Evolutionary conservation across 2,797 vertebrate species (phyloP).

Genomic region (Siniperca obscura): DNA sequence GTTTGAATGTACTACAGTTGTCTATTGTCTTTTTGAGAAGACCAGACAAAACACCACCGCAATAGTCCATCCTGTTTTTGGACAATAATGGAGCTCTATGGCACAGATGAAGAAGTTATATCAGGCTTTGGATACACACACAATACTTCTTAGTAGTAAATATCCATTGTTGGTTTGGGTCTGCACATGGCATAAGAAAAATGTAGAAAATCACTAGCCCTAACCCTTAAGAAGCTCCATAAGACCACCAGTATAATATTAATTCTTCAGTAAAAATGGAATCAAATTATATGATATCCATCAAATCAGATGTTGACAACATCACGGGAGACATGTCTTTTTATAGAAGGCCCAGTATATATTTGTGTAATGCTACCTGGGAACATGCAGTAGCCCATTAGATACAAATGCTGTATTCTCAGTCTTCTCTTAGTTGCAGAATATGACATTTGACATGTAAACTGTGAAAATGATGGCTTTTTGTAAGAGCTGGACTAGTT

Average conservation of each 20-base stretch:
- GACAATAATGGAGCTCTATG: too few relatives aligned
- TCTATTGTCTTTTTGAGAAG: too few relatives aligned
- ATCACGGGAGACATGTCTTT: background rate
- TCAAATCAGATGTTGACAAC: background rate
- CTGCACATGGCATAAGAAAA: background rate
- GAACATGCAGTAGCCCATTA: background rate
- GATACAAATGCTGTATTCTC: background rate
- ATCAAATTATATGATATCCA: background rate
- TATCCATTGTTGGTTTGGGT: too few relatives aligned
- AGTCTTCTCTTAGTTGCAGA: background rate
- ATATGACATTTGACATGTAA: conserved; percentile 3
- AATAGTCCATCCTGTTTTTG: too few relatives aligned
- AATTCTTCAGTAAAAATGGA: background rate
- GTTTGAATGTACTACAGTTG: too few relatives aligned
- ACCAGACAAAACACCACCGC: too few relatives aligned
- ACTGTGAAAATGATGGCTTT: background rate
- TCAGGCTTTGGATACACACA: too few relatives aligned
- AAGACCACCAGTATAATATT: background rate
- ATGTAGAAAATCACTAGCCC: background rate
- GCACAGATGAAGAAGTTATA: too few relatives aligned
- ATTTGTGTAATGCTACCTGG: too few relatives aligned
- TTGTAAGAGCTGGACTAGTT: background rate
- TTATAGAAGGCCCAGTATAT: background rate
- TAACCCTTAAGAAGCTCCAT: too few relatives aligned
- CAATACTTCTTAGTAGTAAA: too few relatives aligned